Conservation (phyloP, 2,888 invertebrate species). For the Panopea generosa region DNA sequence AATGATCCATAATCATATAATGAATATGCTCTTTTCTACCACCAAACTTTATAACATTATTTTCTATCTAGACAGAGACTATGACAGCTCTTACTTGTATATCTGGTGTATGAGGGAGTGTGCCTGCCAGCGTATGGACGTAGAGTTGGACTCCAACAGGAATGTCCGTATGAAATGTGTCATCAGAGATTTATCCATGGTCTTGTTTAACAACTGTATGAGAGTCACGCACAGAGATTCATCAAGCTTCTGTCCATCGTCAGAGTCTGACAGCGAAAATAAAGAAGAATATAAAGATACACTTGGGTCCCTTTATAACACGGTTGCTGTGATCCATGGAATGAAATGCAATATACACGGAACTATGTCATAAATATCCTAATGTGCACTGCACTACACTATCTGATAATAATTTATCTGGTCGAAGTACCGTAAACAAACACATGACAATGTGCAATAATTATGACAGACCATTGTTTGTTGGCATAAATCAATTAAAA, state of each 20-base stretch:
- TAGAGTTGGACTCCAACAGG: conserved; percentile 96
- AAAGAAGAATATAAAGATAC: too few relatives aligned
- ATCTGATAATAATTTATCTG: too few relatives aligned
- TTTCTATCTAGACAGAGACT: too few relatives aligned
- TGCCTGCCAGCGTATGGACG: conserved; percentile 97
- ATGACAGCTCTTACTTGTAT: conserved; percentile 79
- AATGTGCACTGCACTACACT: too few relatives aligned
- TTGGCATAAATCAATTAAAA: too few relatives aligned
- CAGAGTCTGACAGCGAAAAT: conserved; percentile 58
- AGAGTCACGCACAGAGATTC: conserved; percentile 89
- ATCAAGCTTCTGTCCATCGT: conserved; percentile 82
- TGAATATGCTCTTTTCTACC: too few relatives aligned
- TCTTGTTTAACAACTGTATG: conserved; percentile 90
- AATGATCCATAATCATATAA: too few relatives aligned
- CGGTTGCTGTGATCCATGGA: neutral
- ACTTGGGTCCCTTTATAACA: too few relatives aligned
- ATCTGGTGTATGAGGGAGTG: conserved; percentile 88
- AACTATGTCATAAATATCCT: neutral
- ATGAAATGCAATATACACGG: neutral
- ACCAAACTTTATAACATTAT: too few relatives aligned
- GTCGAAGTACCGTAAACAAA: too few relatives aligned
- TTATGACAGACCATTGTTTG: too few relatives aligned
- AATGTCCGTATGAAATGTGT: conserved; percentile 94
- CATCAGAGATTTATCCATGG: conserved; percentile 88
- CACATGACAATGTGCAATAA: too few relatives aligned